A percentile compares a stretch with the other conserved stretches of the same genome.
Conservation (phyloP, 1,140 invertebrate species). For the Drosophila leontia region DNA sequence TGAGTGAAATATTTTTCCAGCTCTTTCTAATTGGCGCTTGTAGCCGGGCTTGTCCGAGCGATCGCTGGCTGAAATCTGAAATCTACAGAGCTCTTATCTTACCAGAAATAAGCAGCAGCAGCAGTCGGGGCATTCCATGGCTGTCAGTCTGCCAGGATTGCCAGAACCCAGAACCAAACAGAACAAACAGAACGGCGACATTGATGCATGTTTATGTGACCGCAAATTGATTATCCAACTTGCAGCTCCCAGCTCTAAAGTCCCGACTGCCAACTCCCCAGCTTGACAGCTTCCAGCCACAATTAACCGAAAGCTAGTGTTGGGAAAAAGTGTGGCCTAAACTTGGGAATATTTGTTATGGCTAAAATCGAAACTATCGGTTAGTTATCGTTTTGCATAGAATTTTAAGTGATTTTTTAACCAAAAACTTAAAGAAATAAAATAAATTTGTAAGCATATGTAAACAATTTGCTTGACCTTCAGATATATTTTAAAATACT, state of each 20-base stretch:
- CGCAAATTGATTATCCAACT: conserved; percentile 74
- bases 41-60: conserved; percentile 55
- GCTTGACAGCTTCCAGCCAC: conserved; percentile 39
- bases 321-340: neutral
- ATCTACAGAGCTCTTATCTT: conserved; percentile 76
- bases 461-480: no score
- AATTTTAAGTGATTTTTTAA: neutral
- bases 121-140: conserved; percentile 68
- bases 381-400: accelerated
- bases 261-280: conserved; percentile 10
- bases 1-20: conserved; percentile 78
- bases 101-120: conserved; percentile 71
- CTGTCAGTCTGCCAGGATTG: conserved; percentile 40
- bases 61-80: conserved; percentile 70
- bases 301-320: conserved; percentile 47
- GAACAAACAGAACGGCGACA: conserved; percentile 42
- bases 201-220: conserved; percentile 79
- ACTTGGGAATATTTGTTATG: neutral
- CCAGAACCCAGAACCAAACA: conserved; percentile 21
- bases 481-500: no score
- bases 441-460: no score
- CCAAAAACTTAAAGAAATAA: neutral
- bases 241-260: conserved; percentile 25
- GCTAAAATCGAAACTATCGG: neutral
- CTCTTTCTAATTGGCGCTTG: conserved; percentile 81